Percentiles rank a stretch among this genome's conserved stretches.
These are phyloP conservation scores for Escarpia spicata DNA, from an alignment of 2,888 invertebrate genomes.

Conservation along the genomic window DNA sequence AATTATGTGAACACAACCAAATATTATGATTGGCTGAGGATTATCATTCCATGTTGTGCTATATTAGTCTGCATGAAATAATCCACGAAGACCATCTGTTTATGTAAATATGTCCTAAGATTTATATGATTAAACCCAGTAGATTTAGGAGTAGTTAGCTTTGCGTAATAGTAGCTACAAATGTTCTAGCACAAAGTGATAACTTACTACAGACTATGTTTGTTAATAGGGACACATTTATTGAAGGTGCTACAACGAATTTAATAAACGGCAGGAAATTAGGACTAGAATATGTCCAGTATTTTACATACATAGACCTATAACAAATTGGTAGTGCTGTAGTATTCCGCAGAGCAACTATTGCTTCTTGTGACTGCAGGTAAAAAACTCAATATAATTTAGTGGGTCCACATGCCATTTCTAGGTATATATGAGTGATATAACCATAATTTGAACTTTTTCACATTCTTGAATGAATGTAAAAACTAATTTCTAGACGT, in stretches of 20 bases:
- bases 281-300: neutral
- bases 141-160: neutral
- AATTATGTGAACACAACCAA: neutral
- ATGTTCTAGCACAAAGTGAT: neutral
- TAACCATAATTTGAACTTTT: neutral
- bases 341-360: too few relatives aligned
- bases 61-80: constrained; percentile 9
- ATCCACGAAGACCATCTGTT: neutral
- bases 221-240: neutral
- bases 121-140: neutral
- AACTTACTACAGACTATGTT: neutral
- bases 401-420: too few relatives aligned
- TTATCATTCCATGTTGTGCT: constrained; percentile 13
- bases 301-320: neutral
- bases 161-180: neutral
- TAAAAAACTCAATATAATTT: too few relatives aligned
- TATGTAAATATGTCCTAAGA: neutral
- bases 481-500: neutral
- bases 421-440: neutral
- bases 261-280: neutral
- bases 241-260: neutral
- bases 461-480: neutral
- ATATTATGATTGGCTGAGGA: neutral
- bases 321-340: neutral
- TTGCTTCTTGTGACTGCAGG: too few relatives aligned